A percentile compares a stretch with the other conserved stretches of the same genome.
Conservation (phyloP, 2,797 vertebrate species). For the Syncerus caffer region DNA sequence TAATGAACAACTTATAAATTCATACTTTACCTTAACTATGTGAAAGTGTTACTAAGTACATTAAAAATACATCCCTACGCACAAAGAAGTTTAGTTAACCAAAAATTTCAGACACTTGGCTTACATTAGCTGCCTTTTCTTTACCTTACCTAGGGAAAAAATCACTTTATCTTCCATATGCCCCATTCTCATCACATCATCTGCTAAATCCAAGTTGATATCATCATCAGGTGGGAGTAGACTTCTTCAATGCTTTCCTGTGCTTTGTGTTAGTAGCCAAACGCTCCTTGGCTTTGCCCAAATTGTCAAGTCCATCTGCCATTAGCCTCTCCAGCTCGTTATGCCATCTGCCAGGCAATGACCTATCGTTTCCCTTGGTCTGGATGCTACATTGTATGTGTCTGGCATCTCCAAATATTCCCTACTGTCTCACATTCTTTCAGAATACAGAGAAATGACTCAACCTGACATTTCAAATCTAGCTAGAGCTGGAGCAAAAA, state of each 20-base stretch:
- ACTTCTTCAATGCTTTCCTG: slow-evolving; percentile 53
- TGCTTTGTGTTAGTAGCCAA: slow-evolving; percentile 55
- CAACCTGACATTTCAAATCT: slow-evolving; percentile 67
- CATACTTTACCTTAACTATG: background rate
- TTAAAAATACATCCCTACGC: background rate
- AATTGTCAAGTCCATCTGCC: slow-evolving; percentile 71
- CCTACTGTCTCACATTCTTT: slow-evolving; percentile 33
- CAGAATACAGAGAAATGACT: slow-evolving; percentile 55
- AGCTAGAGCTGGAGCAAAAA: background rate
- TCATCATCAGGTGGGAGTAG: slow-evolving; percentile 67
- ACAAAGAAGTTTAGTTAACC: background rate
- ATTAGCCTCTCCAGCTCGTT: slow-evolving; percentile 49
- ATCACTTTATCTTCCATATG: slow-evolving; percentile 57
- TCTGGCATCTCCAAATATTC: slow-evolving; percentile 60
- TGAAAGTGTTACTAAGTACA: background rate
- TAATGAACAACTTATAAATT: background rate
- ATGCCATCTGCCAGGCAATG: slow-evolving; percentile 62
- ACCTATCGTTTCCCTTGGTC: slow-evolving; percentile 59
- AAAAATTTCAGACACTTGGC: background rate
- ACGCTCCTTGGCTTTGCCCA: slow-evolving; percentile 61
- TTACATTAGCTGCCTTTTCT: slow-evolving; percentile 3
- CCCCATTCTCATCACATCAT: slow-evolving; percentile 50
- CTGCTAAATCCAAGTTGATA: slow-evolving; percentile 55
- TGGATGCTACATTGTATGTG: slow-evolving; percentile 48
- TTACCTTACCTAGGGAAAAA: slow-evolving; percentile 40